Evolutionary conservation across 2,888 invertebrate species (phyloP).

Genomic region (Theodoxus fluviatilis): DNA sequence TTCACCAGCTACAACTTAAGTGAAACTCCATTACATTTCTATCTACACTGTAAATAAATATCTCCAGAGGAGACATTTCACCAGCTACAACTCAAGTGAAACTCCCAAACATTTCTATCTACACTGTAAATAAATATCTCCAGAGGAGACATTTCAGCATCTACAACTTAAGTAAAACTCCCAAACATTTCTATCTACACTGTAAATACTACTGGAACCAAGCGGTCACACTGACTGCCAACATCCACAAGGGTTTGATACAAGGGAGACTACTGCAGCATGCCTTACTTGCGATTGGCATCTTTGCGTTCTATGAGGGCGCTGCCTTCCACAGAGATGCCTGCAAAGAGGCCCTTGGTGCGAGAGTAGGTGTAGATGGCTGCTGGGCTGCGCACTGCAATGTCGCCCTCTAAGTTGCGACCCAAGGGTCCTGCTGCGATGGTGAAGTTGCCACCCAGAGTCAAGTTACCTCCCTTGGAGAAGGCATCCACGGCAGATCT

Average conservation of each 20-base stretch:
- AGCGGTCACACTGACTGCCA: neutral
- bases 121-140: too few relatives aligned
- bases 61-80: too few relatives aligned
- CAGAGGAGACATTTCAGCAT: too few relatives aligned
- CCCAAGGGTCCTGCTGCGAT: constrained; percentile 63
- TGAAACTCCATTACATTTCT: too few relatives aligned
- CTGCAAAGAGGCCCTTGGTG: constrained; percentile 60
- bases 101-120: too few relatives aligned
- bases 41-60: too few relatives aligned
- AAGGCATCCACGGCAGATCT: constrained; percentile 59
- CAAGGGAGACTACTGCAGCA: neutral
- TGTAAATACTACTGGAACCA: too few relatives aligned
- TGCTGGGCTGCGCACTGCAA: constrained; percentile 55
- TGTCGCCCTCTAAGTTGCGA: constrained; percentile 55
- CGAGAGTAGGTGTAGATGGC: constrained; percentile 63
- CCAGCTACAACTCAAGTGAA: too few relatives aligned
- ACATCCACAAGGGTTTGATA: neutral
- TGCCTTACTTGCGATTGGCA: constrained; percentile 59
- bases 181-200: too few relatives aligned
- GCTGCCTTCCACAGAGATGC: constrained; percentile 62
- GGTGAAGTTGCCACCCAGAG: constrained; percentile 61
- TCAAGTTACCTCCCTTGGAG: constrained; percentile 62
- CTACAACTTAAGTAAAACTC: too few relatives aligned
- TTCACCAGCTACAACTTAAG: too few relatives aligned
- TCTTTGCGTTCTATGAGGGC: constrained; percentile 61